Evolutionary conservation across 2,888 invertebrate species (phyloP), one percentile per base, ranked within the genome.

Genomic region (Melipona bicolor): DNA sequence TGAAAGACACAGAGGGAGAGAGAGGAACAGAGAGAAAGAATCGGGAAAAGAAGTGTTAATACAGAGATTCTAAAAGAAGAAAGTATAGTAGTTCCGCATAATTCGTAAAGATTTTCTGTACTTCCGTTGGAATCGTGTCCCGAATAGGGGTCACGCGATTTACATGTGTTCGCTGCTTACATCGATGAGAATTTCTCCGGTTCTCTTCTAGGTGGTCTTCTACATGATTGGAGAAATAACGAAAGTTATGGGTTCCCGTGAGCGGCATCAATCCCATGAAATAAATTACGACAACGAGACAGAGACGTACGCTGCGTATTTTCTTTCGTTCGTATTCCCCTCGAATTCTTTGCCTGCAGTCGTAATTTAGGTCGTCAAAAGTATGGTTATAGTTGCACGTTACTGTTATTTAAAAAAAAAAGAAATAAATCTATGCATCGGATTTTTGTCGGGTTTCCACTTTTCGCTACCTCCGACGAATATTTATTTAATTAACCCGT

Each of bases 111-210:
- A 90, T 88, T 81, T 79, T 68, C 84, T 81, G 83, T 80, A 75
- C 81, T 81, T 86, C 81, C 71, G 81, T 79, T 79, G 76, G 86
- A 89, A 79, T 88, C 88, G 83, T 85, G 87, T 80, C 79, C 79
- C 77, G 89, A 90, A 89, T 89, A 83, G 89, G 87, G 89, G 89
- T 89, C 89, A 89, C 89, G 81, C 84, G 89, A 89, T 89, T 89
- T 90, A 90, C 89, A 90, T 89, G 89, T 79, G 87, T 85, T 84
- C 81, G 84, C 85, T 81, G 56, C 70, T 76, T 74, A 77, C 79
- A 78, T 82, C 81, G 77, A 72, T 56, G 83, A 79, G 86, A 54
- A 88, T 89, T 90, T 90, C 89, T 84, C 90, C 88, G 79, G 43
- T 87, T 89, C 88, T 89, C 90, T 88, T 87, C 89, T 89, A 89